These are phyloP conservation scores for Pteronotus mesoamericanus DNA, from an alignment of 2,797 vertebrate genomes.

Conservation along the genomic window DNA sequence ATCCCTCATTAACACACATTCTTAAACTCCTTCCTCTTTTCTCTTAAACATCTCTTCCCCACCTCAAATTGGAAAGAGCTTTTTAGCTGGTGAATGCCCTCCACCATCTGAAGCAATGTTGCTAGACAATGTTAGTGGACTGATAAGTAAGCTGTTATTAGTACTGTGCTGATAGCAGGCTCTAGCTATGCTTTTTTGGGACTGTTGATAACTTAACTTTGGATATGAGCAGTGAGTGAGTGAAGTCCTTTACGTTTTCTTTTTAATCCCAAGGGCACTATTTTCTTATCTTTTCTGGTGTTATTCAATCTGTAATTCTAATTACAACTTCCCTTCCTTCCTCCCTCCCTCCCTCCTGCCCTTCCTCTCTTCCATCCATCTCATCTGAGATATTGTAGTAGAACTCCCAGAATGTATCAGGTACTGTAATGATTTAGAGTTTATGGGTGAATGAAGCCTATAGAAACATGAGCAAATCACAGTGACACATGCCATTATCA, in stretches of 20 bases:
- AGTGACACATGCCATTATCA: neutral
- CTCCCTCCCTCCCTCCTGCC: neutral
- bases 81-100: conserved; percentile 70
- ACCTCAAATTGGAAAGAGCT: conserved; percentile 69
- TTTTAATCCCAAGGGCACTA: neutral
- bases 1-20: conserved; percentile 79
- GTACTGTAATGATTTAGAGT: neutral
- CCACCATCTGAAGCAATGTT: conserved; percentile 69
- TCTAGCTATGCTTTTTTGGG: conserved; percentile 66
- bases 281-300: conserved; percentile 8
- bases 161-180: conserved; percentile 73
- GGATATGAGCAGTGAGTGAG: neutral
- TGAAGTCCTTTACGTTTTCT: neutral
- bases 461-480: neutral
- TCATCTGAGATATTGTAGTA: conserved; percentile 12
- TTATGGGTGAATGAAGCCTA: neutral
- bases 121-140: conserved; percentile 76
- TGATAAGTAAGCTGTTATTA: conserved; percentile 71
- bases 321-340: neutral
- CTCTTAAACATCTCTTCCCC: conserved; percentile 63
- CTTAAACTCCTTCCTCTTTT: conserved; percentile 77
- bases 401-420: neutral
- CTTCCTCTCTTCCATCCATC: neutral
- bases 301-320: conserved; percentile 19
- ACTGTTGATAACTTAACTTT: conserved; percentile 71